phyloP scores from a whole-genome alignment of 1,140 invertebrate species.

The Brachionus angularis region DNA sequence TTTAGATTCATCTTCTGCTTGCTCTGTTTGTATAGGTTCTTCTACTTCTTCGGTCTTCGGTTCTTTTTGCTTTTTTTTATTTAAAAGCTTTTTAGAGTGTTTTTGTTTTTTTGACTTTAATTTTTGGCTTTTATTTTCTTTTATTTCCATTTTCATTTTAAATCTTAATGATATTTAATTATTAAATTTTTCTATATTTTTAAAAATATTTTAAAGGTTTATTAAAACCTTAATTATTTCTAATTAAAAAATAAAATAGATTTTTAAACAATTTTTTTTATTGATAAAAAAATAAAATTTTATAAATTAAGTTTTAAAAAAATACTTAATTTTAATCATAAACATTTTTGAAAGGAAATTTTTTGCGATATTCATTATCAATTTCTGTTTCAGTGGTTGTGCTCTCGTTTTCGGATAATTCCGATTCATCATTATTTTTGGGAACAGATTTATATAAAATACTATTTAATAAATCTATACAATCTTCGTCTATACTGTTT shows the following conservation, averaged over 20 bases:
- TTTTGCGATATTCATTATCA: slow-evolving; percentile 29
- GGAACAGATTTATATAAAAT: neutral
- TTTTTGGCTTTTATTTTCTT: too few relatives aligned
- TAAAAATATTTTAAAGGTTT: too few relatives aligned
- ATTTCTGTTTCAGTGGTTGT: neutral
- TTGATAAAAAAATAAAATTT: neutral
- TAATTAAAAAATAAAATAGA: neutral
- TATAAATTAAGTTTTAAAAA: neutral
- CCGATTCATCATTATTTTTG: slow-evolving; percentile 6
- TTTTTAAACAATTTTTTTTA: neutral
- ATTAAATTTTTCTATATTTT: too few relatives aligned
- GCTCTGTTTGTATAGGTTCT: neutral
- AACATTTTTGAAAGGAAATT: slow-evolving; percentile 37
- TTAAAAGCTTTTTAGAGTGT: too few relatives aligned
- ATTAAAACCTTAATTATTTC: neutral
- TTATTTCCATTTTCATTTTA: too few relatives aligned
- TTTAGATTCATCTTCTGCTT: neutral
- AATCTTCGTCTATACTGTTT: slow-evolving; percentile 31
- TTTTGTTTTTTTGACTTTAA: too few relatives aligned
- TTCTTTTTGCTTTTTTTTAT: slow-evolving; percentile 18
- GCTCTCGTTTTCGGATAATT: slow-evolving; percentile 1
- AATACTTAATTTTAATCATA: neutral
- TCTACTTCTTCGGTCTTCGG: neutral
- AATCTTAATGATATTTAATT: too few relatives aligned
- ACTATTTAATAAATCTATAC: slow-evolving; percentile 6